These are phyloP conservation scores for Coccyzus lansbergi DNA, from an alignment of 2,797 vertebrate genomes.

Conservation along the genomic window DNA sequence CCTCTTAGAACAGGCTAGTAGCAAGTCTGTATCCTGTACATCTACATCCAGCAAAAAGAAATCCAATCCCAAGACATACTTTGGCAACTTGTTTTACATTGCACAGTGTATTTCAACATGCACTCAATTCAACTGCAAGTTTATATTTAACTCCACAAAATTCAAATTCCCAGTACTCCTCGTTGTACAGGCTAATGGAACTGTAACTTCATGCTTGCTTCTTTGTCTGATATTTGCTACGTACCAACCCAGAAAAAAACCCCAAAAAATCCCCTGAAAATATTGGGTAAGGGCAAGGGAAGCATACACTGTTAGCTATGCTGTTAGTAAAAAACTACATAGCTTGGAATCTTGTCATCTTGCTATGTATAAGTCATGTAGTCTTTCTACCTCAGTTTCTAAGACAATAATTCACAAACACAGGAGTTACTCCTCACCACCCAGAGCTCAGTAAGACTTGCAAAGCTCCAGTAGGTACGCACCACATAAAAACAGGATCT, in stretches of 20 bases:
- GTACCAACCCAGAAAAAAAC: background rate
- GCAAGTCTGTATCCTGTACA: background rate
- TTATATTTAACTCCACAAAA: background rate
- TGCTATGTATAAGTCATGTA: background rate
- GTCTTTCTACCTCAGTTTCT: background rate
- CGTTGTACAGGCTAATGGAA: background rate
- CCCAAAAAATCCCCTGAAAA: background rate
- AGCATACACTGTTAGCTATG: background rate
- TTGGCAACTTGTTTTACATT: background rate
- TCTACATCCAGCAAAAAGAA: background rate
- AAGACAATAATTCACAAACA: background rate
- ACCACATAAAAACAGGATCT: background rate
- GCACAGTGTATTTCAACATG: background rate
- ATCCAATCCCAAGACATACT: background rate
- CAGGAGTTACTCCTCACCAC: background rate
- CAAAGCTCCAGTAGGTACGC: background rate
- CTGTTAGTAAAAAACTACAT: background rate
- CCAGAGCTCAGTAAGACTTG: background rate
- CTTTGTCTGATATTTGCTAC: background rate
- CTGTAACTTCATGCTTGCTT: background rate
- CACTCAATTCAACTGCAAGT: background rate
- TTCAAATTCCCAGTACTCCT: background rate
- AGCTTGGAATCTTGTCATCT: background rate
- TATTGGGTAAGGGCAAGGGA: background rate
- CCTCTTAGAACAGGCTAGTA: background rate